Evolutionary conservation across 2,797 vertebrate genomes (phyloP).

Genomic region (Esox masquinongy): DNA sequence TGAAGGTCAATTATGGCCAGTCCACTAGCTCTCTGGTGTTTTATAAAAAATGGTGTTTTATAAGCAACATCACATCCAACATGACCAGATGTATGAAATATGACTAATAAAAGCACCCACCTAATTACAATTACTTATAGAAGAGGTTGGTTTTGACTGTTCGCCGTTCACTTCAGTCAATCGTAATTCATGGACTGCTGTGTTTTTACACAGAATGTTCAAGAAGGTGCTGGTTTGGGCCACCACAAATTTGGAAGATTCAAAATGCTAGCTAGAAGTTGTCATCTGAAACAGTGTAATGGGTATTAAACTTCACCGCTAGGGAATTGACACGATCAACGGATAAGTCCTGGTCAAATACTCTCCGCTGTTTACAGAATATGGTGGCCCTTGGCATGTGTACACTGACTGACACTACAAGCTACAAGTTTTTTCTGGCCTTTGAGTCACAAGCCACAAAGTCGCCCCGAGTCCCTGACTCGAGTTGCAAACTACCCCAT

Average conservation of each 20-base stretch:
- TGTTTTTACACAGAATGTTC: neutral
- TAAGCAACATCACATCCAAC: too few relatives aligned
- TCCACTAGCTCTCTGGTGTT: too few relatives aligned
- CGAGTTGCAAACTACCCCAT: slow-evolving; percentile 43
- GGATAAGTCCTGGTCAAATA: neutral
- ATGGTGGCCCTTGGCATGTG: slow-evolving; percentile 29
- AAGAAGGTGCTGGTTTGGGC: neutral
- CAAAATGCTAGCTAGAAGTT: neutral
- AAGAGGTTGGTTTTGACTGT: neutral
- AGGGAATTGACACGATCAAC: neutral
- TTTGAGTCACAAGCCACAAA: neutral
- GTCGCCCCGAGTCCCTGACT: slow-evolving; percentile 28
- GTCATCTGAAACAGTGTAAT: neutral
- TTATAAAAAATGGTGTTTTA: too few relatives aligned
- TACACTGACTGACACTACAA: neutral
- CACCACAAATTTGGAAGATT: neutral
- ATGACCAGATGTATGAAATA: too few relatives aligned
- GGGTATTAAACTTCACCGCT: neutral
- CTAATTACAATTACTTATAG: too few relatives aligned
- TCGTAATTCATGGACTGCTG: neutral
- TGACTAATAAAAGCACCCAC: too few relatives aligned
- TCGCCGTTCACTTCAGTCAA: neutral
- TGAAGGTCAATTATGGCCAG: too few relatives aligned
- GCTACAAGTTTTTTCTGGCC: neutral
- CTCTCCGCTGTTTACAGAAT: slow-evolving; percentile 11